Evolutionary conservation across 1,140 invertebrate genomes (phyloP), one percentile per base, ranked within the genome.

Genomic region (Stratiolaelaps scimitus): DNA sequence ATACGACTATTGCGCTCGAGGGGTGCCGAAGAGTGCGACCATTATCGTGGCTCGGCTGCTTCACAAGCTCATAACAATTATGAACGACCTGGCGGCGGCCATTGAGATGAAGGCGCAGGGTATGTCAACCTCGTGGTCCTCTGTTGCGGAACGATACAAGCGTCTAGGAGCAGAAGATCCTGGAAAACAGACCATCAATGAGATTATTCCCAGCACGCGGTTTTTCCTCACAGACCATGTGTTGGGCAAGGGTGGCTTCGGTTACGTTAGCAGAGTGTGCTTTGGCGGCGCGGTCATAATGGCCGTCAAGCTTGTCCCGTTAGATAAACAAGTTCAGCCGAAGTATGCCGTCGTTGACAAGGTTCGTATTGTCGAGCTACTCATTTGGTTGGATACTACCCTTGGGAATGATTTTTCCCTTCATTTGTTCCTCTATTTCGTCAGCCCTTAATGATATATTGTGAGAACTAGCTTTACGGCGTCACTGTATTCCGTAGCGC

Each of bases 321-420:
- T 60, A 23, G 53, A 60, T 23, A 60, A 60, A 23, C 53, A 60
- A 34, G 20, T 60, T 34, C 20, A 19, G 53, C 53, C 53, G 6
- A 60, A 60, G 34, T 60, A 60, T 34, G 53, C 53, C 26, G 53
- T 26, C 26, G 53, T 60, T 17, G 53, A 60, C 23, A 60, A 60
- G 53, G 53, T 60, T 19, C 17, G 23, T 60, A 23, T 4, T 20
- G 47, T 48, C 19, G 0, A 28, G 26, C 4, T 48, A n/a, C n/a
- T n/a, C n/a, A n/a, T n/a, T n/a, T n/a, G n/a, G n/a, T n/a, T n/a
- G n/a, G n/a, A n/a, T n/a, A n/a, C 44, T 45, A 45, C n/a, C 44
- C n/a, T 45, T n/a, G n/a, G 13, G 44, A n/a, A 13, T n/a, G 44
- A n/a, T n/a, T 13, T 13, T 45, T 45, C 44, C 44, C 13, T 13